Base-by-base conservation (phyloP, 2,797 vertebrate species). In the Tenualosa ilisha region DNA sequence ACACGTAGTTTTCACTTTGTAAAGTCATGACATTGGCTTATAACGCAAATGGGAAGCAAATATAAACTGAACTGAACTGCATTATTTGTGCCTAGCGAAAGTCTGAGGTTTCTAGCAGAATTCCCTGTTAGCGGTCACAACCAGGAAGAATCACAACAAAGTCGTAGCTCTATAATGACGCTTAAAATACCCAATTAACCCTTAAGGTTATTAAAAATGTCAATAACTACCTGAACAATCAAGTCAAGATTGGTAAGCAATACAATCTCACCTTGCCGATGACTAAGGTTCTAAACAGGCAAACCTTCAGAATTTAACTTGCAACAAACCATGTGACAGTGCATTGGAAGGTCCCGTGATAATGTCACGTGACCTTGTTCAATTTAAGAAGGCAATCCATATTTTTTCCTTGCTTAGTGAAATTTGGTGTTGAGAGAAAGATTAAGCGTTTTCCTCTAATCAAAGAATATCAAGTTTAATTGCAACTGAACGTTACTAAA, bases 271-370 rank as follows among this genome's bases (percentile, higher is more conserved):
- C 54, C 84, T 43, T 49, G 11, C 26, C 22, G 31, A 40, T 53
- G 81, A 51, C 8, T 82, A 12, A 79, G 24, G 7, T 61, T 53
- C 31, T 75, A 13, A 37, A 12, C 72, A 79, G 37, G 20, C 37
- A 79, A 40, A 79, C 72, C 37, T 79, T 79, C 20, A 79, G 37
- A 43, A 79, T 79, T 79, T 79, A 79, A 46, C 40, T 20, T 46
- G 72, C 40, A 79, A 79, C 43, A 43, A 79, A 79, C 40, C 72
- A 79, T 79, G 72, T 79, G 72, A 79, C 72, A 79, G 8, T 6
- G 0, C 15, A 79, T 13, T 79, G 40, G 72, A 79, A 79, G 72
- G 72, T 79, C 72, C 72, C 72, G 72, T 79, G 72, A 79, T 79
- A 2, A 22, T 4, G 72, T 79, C 72, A 79, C 37, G 40, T 79